A percentile compares a stretch with the other conserved stretches of the same genome.
These are phyloP conservation scores for Mus minutoides DNA, from an alignment of 2,797 vertebrate species.

Conservation along the genomic window DNA sequence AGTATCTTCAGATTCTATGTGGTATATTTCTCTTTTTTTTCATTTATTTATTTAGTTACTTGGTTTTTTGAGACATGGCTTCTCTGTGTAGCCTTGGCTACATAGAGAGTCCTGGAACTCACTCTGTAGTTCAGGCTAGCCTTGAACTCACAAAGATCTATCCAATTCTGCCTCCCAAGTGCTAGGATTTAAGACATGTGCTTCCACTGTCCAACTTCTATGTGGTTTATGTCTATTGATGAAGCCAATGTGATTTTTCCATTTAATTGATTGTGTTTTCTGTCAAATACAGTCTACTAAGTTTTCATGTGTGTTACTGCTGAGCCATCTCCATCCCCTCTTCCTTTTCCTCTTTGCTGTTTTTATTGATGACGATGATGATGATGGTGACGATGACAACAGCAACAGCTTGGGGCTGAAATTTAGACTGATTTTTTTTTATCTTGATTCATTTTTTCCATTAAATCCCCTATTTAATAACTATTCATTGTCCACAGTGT, in stretches of 20 bases:
- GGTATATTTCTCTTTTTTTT: neutral
- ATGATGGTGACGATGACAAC: neutral
- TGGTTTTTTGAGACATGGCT: neutral
- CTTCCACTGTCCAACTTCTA: neutral
- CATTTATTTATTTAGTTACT: neutral
- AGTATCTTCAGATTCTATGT: neutral
- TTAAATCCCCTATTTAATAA: neutral
- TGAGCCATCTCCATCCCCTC: neutral
- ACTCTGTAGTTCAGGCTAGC: neutral
- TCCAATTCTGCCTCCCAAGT: neutral
- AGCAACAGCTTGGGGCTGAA: neutral
- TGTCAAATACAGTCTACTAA: neutral
- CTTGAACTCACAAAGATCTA: neutral
- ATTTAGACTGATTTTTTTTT: neutral
- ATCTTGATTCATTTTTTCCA: neutral
- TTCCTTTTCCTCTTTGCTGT: neutral
- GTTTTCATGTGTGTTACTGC: neutral
- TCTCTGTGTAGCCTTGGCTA: neutral
- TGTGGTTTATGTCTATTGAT: neutral
- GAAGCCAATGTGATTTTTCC: neutral
- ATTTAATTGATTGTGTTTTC: conserved; percentile 1
- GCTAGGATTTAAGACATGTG: neutral
- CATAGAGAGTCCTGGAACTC: neutral
- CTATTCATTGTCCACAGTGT: neutral
- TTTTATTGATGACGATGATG: neutral